Evolutionary conservation across 2,113 vertebrate genomes (phyloP), one percentile per base, ranked within the genome.

Genomic region (Diphyllodes magnificus): DNA sequence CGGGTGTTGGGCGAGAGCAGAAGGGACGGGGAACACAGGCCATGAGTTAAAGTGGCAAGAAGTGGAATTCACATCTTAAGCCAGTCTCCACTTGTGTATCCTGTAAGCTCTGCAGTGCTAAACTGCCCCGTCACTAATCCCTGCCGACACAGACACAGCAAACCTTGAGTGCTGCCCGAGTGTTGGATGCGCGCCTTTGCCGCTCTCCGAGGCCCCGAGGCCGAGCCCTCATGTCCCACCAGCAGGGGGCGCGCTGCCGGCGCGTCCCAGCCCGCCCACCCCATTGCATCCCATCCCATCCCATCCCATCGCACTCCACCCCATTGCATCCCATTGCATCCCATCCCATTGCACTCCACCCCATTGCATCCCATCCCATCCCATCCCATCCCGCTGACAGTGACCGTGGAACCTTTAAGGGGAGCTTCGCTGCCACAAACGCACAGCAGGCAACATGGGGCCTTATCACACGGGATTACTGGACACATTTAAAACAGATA

Each of bases 111-210:
- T 24, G 51, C 77, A 47, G 47, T 22, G 35, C 51, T 80, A 1
- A 72, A 54, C 11, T 18, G 23, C 19, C 60, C n/a, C 12, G 1
- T 47, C 47, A n/a, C 18, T 30, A n/a, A n/a, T 17, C 40, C 83
- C 49, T 9, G 84, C 25, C 2, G 30, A 39, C 51, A 40, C 21
- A 35, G 40, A 64, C 45, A 42, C 24, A 22, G 35, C n/a, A 56
- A 51, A 27, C 40, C 25, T 2, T 0, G 35, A 3, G 10, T 3
- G 11, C 4, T 39, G 28, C 17, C 40, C 11, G 4, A 30, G 42
- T 2, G 12, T 9, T 27, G 7, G 23, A 10, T 5, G 63, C 0
- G 33, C 3, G 4, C 1, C 1, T 7, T 17, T 10, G 33, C 24
- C 2, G 39, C 35, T 10, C 60, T 5, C 31, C 7, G n/a, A 17